phyloP scores from a whole-genome alignment of 2,113 vertebrate genomes.

The Dromaius novaehollandiae region DNA sequence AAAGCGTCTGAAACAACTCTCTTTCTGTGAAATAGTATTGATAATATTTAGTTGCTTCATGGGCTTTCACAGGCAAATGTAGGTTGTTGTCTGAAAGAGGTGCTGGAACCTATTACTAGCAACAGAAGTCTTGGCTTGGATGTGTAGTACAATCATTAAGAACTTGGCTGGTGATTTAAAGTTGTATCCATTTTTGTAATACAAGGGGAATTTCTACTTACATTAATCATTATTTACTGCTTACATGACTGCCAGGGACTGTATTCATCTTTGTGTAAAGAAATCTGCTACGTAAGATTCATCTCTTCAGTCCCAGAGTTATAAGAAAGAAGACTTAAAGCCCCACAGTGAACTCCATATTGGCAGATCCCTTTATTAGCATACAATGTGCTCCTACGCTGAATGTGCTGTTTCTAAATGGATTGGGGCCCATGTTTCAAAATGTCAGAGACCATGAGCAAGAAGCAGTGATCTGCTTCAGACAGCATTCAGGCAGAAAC shows the following conservation, averaged over 20 bases:
- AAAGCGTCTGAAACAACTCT: not conserved
- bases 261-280: not conserved
- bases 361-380: rapidly evolving
- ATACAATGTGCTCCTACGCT: not conserved
- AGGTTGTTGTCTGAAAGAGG: not conserved
- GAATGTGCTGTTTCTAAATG: not conserved
- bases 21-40: not conserved
- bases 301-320: not conserved
- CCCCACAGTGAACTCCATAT: not conserved
- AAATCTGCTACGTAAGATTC: not conserved
- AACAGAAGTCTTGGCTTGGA: not conserved
- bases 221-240: not conserved
- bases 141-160: not conserved
- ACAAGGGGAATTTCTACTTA: not conserved
- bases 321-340: not conserved
- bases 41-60: not conserved
- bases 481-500: not conserved
- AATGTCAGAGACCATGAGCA: not conserved
- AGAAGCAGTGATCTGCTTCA: not conserved
- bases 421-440: not conserved
- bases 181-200: not conserved
- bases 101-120: not conserved
- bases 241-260: not conserved
- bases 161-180: not conserved
- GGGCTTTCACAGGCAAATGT: not conserved